phyloP scores from a whole-genome alignment of 35 echinoderm and acorn worm species.

The Lytechinus pictus region DNA sequence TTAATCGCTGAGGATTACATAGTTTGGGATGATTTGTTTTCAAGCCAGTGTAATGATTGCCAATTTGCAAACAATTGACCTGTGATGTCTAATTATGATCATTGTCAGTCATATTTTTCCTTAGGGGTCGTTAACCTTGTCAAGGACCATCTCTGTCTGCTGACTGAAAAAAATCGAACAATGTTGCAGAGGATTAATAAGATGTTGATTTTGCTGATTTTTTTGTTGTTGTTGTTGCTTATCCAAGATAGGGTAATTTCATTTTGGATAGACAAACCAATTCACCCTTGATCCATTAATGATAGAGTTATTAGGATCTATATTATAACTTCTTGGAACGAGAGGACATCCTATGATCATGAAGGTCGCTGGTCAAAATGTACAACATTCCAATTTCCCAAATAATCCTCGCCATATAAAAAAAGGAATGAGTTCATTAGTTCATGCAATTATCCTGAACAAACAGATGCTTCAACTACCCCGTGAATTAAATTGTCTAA shows the following conservation, averaged over 20 bases:
- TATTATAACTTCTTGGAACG: too few species aligned
- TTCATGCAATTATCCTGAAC: conserved; percentile 4
- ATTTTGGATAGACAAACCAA: neutral
- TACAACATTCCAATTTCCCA: neutral
- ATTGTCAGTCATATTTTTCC: neutral
- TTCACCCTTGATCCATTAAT: neutral
- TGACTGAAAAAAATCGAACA: neutral
- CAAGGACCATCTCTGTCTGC: neutral
- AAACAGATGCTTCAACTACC: neutral
- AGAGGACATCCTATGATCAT: neutral
- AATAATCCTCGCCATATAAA: neutral
- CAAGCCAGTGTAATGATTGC: neutral
- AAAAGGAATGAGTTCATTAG: neutral
- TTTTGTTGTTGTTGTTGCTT: neutral
- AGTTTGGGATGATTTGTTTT: neutral
- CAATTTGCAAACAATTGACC: neutral
- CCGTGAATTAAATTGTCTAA: neutral
- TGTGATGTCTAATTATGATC: neutral
- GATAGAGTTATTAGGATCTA: too few species aligned
- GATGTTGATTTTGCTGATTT: neutral
- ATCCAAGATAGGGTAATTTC: neutral
- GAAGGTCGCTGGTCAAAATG: neutral
- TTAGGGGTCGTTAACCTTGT: neutral
- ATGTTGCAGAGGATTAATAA: neutral
- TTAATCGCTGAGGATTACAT: neutral